phyloP scores from a whole-genome alignment of 2,888 invertebrate species.

The Coleophora deauratella region DNA sequence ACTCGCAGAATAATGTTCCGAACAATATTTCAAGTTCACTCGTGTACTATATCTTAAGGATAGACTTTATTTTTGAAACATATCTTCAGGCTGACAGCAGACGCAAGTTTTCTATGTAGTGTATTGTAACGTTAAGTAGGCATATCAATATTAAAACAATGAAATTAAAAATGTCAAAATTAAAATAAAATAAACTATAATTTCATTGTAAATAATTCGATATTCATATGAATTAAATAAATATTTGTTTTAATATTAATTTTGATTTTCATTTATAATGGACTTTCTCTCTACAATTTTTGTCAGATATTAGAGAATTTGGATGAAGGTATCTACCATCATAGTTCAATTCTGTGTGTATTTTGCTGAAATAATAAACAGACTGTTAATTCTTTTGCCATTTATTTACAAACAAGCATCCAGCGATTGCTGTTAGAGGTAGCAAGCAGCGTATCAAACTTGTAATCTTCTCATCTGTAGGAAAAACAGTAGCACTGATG shows the following conservation, averaged over 20 bases:
- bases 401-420: no score
- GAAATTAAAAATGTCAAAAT: constrained; percentile 59
- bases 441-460: no score
- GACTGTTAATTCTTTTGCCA: no score
- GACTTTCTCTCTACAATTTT: no score
- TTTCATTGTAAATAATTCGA: constrained; percentile 73
- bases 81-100: constrained; percentile 65
- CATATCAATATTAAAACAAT: constrained; percentile 66
- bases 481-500: no score
- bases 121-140: constrained; percentile 52
- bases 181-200: constrained; percentile 51
- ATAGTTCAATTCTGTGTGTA: constrained; percentile 31
- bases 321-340: no score
- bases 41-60: constrained; percentile 58
- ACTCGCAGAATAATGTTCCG: constrained; percentile 45
- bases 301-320: no score
- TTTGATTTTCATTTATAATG: constrained; percentile 27
- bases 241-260: constrained; percentile 69
- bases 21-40: constrained; percentile 59
- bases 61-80: constrained; percentile 64
- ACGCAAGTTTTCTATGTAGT: constrained; percentile 74
- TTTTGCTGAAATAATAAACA: constrained; percentile 24
- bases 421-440: no score
- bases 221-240: constrained; percentile 69
- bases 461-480: no score